A percentile compares a stretch with the other conserved stretches of the same genome.
These are phyloP conservation scores for Eufriesea mexicana DNA, from an alignment of 1,140 invertebrate species.

Conservation along the genomic window DNA sequence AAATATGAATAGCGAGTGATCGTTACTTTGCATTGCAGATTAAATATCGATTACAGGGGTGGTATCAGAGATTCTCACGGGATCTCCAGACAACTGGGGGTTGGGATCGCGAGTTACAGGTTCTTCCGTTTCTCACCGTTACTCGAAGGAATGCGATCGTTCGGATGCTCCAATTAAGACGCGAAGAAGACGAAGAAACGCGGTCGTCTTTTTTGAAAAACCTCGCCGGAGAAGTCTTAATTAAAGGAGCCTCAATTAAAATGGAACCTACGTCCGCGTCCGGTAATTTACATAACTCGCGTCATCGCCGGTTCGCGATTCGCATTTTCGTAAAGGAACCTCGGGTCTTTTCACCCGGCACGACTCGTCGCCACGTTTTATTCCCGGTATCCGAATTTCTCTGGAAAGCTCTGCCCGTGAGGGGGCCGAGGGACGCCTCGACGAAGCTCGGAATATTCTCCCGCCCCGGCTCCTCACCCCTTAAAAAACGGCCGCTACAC, in stretches of 20 bases:
- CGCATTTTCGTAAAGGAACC: background rate
- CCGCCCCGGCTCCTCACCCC: background rate
- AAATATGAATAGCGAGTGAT: slow-evolving; percentile 18
- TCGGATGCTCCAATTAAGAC: background rate
- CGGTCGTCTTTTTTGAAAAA: background rate
- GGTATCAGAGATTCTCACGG: background rate
- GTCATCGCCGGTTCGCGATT: background rate
- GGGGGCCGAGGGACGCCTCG: background rate
- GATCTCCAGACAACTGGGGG: background rate
- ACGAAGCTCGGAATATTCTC: background rate
- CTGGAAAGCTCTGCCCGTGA: background rate
- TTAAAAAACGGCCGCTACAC: background rate
- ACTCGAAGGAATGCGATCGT: background rate
- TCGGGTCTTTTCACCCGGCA: background rate
- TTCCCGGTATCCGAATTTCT: background rate
- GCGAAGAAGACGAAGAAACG: background rate
- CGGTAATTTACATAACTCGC: slow-evolving; percentile 7
- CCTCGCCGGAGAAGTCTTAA: background rate
- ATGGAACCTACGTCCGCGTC: background rate
- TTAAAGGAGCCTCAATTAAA: slow-evolving; percentile 9
- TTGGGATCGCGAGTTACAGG: background rate
- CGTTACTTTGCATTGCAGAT: slow-evolving; percentile 40
- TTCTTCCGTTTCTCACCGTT: background rate
- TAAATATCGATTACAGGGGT: slow-evolving; percentile 13
- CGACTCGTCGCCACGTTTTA: no score